Conservation (phyloP, 2,888 invertebrate species). For the Nephrotoma guestfalica region DNA sequence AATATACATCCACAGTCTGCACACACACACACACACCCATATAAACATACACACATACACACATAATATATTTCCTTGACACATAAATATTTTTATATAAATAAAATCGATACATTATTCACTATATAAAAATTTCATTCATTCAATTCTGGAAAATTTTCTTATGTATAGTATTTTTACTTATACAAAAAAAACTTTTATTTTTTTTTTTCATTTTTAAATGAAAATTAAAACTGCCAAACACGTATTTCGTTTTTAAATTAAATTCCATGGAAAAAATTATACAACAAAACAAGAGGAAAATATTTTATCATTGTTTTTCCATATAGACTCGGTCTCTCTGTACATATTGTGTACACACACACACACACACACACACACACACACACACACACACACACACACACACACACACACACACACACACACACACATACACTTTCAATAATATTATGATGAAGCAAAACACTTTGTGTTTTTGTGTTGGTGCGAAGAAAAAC, state of each 20-base stretch:
- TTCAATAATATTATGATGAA: neutral
- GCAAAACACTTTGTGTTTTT: neutral
- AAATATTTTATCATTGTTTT: neutral
- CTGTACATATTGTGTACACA: neutral
- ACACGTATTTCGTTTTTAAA: neutral
- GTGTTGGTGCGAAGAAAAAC: neutral
- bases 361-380: neutral
- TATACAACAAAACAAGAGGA: neutral
- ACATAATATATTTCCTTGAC: neutral
- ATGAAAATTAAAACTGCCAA: neutral
- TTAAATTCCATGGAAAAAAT: neutral
- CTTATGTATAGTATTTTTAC: neutral
- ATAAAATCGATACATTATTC: neutral
- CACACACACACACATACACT: neutral
- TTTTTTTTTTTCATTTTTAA: neutral
- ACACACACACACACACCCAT: neutral
- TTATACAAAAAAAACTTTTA: neutral
- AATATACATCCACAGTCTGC: neutral
- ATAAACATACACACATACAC: neutral
- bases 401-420: neutral
- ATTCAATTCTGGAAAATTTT: neutral
- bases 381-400: neutral
- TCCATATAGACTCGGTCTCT: neutral
- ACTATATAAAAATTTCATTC: neutral
- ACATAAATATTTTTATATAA: neutral